Base-by-base conservation (phyloP, 1,140 invertebrate species). In the Cheumatopsyche charites region DNA sequence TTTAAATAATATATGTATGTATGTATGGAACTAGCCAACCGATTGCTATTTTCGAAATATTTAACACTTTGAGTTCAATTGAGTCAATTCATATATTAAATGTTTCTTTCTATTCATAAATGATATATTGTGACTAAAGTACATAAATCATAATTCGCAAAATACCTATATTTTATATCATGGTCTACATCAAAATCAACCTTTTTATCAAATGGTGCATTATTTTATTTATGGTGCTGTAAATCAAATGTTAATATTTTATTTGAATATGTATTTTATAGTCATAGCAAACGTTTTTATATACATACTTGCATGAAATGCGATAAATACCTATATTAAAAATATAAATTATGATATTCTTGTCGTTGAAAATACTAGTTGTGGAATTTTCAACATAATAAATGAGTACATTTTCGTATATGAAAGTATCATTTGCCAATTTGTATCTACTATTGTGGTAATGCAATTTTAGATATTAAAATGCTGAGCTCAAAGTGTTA, bases 1-100 rank as follows among this genome's bases (percentile, higher is more conserved):
- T 63, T 43, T 42, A 63, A 42, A 11, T 15, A 62, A 41, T 12
- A n/a, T n/a, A n/a, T n/a, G n/a, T n/a, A n/a, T n/a, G n/a, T n/a
- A n/a, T n/a, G n/a, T n/a, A n/a, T n/a, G n/a, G n/a, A n/a, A n/a
- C 41, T 63, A 42, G 41, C 62, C 29, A 63, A 63, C 41, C 29
- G 42, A 63, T 41, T 63, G 36, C 15, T 63, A 42, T 63, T 63
- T 4, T 15, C 5, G 4, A 63, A 41, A 62, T 41, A 43, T 63
- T 63, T 63, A 63, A 63, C 62, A 63, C 41, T 63, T 63, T 63
- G 62, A 41, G 62, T 63, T 63, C 62, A 58, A 25, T 23, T 63
- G 12, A 29, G 41, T 63, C 62, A 63, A 63, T 63, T 63, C 29
- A 29, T 63, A 63, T 17, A n/a, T 21, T n/a, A 43, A 63, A 41